phyloP scores from a whole-genome alignment of 2,113 vertebrate genomes.

The Coptodon rendalli region DNA sequence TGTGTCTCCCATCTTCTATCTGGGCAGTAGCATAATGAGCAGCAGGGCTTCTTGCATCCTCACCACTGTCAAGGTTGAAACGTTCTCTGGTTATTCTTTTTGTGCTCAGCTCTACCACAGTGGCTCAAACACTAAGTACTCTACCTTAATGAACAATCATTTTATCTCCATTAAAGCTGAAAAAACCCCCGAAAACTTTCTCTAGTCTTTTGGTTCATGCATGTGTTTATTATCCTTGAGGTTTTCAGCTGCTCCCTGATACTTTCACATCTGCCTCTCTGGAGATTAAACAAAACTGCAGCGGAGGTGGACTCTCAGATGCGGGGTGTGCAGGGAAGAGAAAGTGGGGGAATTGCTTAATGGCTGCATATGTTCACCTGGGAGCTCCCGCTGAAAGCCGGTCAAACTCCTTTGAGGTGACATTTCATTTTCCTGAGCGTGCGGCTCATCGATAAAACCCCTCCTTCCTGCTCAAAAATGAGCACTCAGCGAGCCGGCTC shows the following conservation, averaged over 20 bases:
- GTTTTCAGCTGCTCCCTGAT: background rate
- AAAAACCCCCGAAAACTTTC: rapidly evolving
- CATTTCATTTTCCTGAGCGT: background rate
- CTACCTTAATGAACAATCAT: background rate
- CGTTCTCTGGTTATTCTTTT: background rate
- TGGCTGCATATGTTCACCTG: background rate
- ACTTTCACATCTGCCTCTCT: background rate
- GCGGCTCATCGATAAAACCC: background rate
- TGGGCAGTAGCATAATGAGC: background rate
- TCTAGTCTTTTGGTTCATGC: background rate
- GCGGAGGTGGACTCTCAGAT: background rate
- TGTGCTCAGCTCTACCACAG: background rate
- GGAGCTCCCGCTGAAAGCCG: background rate
- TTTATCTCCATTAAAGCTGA: background rate
- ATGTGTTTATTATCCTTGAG: background rate
- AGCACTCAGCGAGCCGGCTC: background rate
- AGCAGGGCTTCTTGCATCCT: background rate
- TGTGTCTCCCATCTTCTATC: background rate
- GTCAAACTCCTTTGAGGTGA: background rate
- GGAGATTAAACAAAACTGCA: background rate
- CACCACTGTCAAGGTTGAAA: background rate
- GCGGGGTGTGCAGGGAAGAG: background rate
- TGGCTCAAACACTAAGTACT: background rate
- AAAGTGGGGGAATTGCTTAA: background rate
- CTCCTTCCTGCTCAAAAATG: background rate